Percentiles rank a stretch among this genome's conserved stretches.
These are phyloP conservation scores for Ophion slaviceki DNA, from an alignment of 2,888 invertebrate species.

Conservation along the genomic window DNA sequence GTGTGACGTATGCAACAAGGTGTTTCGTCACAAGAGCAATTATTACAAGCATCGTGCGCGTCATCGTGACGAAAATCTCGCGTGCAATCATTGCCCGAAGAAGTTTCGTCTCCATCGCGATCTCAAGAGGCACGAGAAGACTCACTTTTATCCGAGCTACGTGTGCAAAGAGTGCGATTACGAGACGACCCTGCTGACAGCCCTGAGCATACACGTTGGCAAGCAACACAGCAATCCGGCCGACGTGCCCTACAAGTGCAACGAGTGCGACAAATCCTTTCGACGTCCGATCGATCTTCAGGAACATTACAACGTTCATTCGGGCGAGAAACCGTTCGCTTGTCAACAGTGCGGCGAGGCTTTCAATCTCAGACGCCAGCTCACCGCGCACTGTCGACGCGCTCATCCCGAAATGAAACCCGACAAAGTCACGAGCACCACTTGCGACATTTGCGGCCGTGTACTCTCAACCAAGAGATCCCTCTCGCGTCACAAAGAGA, in stretches of 20 bases:
- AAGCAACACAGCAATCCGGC: slow-evolving; percentile 78
- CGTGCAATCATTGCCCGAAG: slow-evolving; percentile 81
- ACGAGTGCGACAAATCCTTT: slow-evolving; percentile 81
- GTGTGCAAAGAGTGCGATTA: slow-evolving; percentile 82
- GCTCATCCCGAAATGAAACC: slow-evolving; percentile 81
- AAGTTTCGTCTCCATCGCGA: slow-evolving; percentile 81
- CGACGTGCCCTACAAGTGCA: slow-evolving; percentile 79
- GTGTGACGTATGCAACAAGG: slow-evolving; percentile 80
- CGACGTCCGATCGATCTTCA: slow-evolving; percentile 80
- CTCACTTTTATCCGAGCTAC: slow-evolving; percentile 81
- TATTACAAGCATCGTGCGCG: slow-evolving; percentile 79
- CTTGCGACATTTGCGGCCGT: slow-evolving; percentile 81
- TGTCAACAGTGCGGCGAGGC: slow-evolving; percentile 78
- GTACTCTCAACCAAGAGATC: slow-evolving; percentile 80
- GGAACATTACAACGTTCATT: slow-evolving; percentile 82
- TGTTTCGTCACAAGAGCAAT: slow-evolving; percentile 80
- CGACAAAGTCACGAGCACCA: slow-evolving; percentile 80
- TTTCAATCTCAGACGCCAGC: slow-evolving; percentile 78
- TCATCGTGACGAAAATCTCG: slow-evolving; percentile 79
- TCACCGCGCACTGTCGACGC: slow-evolving; percentile 80
- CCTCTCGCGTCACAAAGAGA: slow-evolving; percentile 80
- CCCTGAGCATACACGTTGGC: slow-evolving; percentile 79
- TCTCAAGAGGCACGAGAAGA: slow-evolving; percentile 81
- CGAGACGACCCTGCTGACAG: slow-evolving; percentile 80
- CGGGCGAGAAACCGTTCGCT: slow-evolving; percentile 81